These are phyloP conservation scores for Lophotriccus pileatus DNA, from an alignment of 2,797 vertebrate genomes.

Conservation along the genomic window DNA sequence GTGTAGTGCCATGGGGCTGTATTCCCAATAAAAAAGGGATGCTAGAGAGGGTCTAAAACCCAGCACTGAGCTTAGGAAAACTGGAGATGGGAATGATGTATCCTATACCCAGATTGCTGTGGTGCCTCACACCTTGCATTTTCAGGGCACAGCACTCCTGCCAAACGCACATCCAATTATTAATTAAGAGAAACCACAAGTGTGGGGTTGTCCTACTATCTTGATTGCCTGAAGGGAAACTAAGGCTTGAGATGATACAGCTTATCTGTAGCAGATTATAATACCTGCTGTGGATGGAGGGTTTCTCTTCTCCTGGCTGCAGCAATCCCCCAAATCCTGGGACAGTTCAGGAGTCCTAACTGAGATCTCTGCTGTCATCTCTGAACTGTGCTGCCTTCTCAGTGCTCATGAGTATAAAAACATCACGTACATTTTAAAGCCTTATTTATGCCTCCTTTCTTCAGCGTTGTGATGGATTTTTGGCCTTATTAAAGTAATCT, in stretches of 20 bases:
- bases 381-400: not conserved
- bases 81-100: not conserved
- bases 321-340: not conserved
- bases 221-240: not conserved
- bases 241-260: not conserved
- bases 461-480: not conserved
- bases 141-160: not conserved
- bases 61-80: not conserved
- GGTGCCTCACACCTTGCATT: not conserved
- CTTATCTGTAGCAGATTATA: not conserved
- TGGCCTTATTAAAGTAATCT: conserved; percentile 5
- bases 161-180: not conserved
- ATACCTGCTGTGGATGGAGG: not conserved
- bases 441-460: not conserved
- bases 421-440: not conserved
- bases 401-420: not conserved
- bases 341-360: not conserved
- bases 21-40: not conserved
- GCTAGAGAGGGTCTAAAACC: not conserved
- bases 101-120: accelerated
- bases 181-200: not conserved
- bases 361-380: not conserved
- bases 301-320: not conserved
- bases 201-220: not conserved
- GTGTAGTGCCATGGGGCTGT: not conserved